Evolutionary conservation across 2,113 vertebrate genomes (phyloP).

Genomic region (Nerophis lumbriciformis): DNA sequence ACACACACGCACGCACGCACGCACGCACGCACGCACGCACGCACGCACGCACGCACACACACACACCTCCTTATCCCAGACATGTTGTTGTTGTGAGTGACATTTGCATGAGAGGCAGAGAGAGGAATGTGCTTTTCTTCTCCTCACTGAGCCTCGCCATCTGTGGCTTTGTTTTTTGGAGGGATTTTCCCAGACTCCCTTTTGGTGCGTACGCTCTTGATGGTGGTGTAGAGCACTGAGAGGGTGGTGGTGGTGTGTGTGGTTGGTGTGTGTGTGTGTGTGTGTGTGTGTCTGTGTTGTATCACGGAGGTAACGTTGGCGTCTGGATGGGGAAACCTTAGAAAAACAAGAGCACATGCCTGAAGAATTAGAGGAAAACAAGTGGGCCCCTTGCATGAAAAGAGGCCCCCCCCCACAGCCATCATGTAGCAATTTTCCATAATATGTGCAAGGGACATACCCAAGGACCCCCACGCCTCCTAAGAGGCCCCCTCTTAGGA

Average conservation of each 20-base stretch:
- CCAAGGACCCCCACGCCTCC: slow-evolving; percentile 46
- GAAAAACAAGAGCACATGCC: slow-evolving; percentile 58
- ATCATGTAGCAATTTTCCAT: slow-evolving; percentile 27
- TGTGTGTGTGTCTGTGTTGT: no score
- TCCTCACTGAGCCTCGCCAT: slow-evolving; percentile 34
- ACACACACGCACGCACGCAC: no score
- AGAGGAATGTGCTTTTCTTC: slow-evolving; percentile 63
- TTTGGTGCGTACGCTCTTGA: slow-evolving; percentile 4
- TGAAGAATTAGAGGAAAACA: slow-evolving; percentile 66
- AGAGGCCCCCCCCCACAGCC: slow-evolving; percentile 26
- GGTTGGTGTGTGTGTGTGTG: no score
- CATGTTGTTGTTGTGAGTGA: not conserved
- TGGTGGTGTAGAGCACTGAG: not conserved
- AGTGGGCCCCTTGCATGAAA: slow-evolving; percentile 44
- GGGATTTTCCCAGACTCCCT: slow-evolving; percentile 55
- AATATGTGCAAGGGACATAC: slow-evolving; percentile 46
- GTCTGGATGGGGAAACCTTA: slow-evolving; percentile 47
- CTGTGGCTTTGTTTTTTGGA: slow-evolving; percentile 44
- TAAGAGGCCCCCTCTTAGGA: slow-evolving; percentile 50
- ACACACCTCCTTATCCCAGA: no score
- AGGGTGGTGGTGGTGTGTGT: no score
- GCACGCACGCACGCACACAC: no score
- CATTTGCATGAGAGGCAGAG: slow-evolving; percentile 51
- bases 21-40: no score
- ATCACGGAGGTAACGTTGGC: slow-evolving; percentile 26